These are phyloP conservation scores for Drosophila obscura DNA, from an alignment of 1,140 invertebrate species.

Conservation along the genomic window DNA sequence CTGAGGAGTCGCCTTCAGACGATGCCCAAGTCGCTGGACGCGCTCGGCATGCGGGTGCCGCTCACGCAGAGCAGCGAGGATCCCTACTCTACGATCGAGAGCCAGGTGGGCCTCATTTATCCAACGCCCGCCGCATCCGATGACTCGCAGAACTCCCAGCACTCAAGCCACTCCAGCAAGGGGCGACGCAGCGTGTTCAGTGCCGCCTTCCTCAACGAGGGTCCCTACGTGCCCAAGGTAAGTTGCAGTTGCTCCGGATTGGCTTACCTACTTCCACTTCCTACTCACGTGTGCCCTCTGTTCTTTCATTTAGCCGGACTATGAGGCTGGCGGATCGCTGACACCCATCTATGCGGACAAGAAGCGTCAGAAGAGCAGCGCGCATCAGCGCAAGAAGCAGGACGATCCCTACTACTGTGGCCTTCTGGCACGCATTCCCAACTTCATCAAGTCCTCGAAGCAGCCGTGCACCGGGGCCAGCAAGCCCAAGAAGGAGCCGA, in stretches of 20 bases:
- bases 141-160: slow-evolving; percentile 81
- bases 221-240: slow-evolving; percentile 81
- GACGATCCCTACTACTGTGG: slow-evolving; percentile 95
- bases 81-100: slow-evolving; percentile 83
- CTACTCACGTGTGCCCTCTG: too few species aligned
- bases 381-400: slow-evolving; percentile 83
- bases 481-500: slow-evolving; percentile 75
- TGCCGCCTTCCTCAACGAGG: slow-evolving; percentile 75
- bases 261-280: background rate
- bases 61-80: slow-evolving; percentile 72
- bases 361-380: slow-evolving; percentile 63
- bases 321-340: slow-evolving; percentile 56
- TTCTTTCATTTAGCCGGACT: slow-evolving; percentile 65
- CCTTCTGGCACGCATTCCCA: slow-evolving; percentile 91
- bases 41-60: slow-evolving; percentile 67
- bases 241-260: slow-evolving; percentile 10
- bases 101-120: slow-evolving; percentile 80
- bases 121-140: slow-evolving; percentile 78
- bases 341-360: slow-evolving; percentile 67
- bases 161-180: slow-evolving; percentile 72
- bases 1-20: slow-evolving; percentile 94
- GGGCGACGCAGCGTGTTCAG: slow-evolving; percentile 76
- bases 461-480: slow-evolving; percentile 54
- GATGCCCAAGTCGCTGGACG: slow-evolving; percentile 76
- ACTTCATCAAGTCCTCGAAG: slow-evolving; percentile 87